Evolutionary conservation across 2,113 vertebrate species (phyloP).

Genomic region (Pomatostomus ruficeps): DNA sequence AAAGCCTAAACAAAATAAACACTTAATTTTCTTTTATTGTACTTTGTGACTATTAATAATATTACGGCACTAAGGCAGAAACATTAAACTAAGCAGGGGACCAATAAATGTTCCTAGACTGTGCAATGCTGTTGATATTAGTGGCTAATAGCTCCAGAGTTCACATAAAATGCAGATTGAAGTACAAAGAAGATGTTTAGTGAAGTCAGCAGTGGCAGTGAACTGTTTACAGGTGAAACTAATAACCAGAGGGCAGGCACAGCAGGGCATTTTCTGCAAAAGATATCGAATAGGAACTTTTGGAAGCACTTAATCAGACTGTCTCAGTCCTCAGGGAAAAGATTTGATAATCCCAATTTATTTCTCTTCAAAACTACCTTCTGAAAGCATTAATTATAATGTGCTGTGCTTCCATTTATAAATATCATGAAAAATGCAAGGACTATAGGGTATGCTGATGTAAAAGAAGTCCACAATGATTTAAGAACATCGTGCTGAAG

Average conservation of each 20-base stretch:
- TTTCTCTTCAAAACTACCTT: neutral
- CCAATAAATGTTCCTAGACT: slow-evolving; percentile 69
- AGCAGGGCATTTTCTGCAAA: slow-evolving; percentile 44
- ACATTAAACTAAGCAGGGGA: slow-evolving; percentile 78
- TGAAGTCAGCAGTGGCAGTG: slow-evolving; percentile 65
- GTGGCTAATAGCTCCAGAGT: slow-evolving; percentile 74
- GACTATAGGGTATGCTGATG: neutral
- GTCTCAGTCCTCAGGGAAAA: neutral
- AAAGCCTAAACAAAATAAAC: slow-evolving; percentile 75
- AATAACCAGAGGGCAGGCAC: slow-evolving; percentile 51
- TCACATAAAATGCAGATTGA: slow-evolving; percentile 76
- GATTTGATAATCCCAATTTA: slow-evolving; percentile 3
- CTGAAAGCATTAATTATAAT: slow-evolving; percentile 19
- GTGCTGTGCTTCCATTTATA: neutral
- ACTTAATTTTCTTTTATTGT: slow-evolving; percentile 79
- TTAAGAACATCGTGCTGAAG: slow-evolving; percentile 30
- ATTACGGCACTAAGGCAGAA: slow-evolving; percentile 70
- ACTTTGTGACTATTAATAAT: slow-evolving; percentile 75
- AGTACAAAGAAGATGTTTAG: slow-evolving; percentile 68
- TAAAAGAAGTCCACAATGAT: neutral
- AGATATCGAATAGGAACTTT: slow-evolving; percentile 33
- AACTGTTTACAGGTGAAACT: slow-evolving; percentile 72
- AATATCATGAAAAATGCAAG: neutral
- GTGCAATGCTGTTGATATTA: slow-evolving; percentile 72
- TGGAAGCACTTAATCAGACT: slow-evolving; percentile 9